Evolutionary conservation across 2,888 invertebrate species (phyloP), one percentile per base, ranked within the genome.

Genomic region (Tricholauxania praeusta): DNA sequence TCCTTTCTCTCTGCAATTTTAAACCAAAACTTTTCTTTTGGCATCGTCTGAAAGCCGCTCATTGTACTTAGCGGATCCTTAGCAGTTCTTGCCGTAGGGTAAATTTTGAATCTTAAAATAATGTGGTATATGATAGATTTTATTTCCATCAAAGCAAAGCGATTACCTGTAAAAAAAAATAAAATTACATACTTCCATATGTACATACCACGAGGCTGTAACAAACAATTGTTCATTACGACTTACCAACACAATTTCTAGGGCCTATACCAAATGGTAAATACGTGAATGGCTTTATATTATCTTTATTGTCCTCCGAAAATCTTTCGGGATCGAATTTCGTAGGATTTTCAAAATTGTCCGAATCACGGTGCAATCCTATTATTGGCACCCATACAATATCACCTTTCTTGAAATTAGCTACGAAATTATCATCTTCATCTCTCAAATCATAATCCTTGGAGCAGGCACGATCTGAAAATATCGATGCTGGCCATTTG

Each of bases 221-320:
- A 28, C 3, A 90, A 89, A 76, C 90, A 91, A 78, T 87, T 89
- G 76, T 90, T 28, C 3, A 0, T 28, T 3, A 3, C n/a, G 15
- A 74, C 76, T 76, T 70, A 85, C 90, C 92, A 63, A 91, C 89
- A 77, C 92, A 92, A 79, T 88, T 90, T 73, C 91, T 88, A 0
- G 91, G 91, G 8, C 92, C 92, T 0, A 83, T 72, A 4, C 90
- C 91, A 70, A 90, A 91, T 0, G 90, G 90, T 74, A 89, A 75
- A 76, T 89, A 90, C 0, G 86, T 81, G 59, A 86, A 87, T 0
- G 87, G 86, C 53, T 84, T 81, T 10, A 88, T 82, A 4, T 85
- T 85, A 4, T 84, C 81, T 73, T 89, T 89, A 75, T 90, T 90
- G 60, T 89, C 88, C 0, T 89, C 88, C 1, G 86, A 89, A 78